Base-by-base conservation (phyloP, 2,888 invertebrate genomes). In the Nephrocerus scutellatus region DNA sequence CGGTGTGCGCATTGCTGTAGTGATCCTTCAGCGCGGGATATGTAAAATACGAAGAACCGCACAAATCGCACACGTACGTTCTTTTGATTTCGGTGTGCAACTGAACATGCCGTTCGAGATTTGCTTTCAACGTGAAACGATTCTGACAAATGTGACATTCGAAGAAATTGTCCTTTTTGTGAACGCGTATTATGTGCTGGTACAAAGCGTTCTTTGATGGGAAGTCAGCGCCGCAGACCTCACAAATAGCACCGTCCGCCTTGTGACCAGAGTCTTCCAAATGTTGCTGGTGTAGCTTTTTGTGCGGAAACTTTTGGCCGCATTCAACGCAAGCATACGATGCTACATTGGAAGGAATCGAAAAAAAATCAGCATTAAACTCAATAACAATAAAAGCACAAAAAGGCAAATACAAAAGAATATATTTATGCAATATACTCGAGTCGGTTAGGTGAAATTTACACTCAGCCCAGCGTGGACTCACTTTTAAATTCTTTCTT, bases 401-500 rank as follows among this genome's bases (percentile, higher is more conserved):
- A 35, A 42, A 21, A 47, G 30, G 30, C 26, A 15, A 44, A 47
- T 33, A 33, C 26, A 15, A 44, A 41, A 35, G 14, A 30, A 33
- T 24, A 37, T 30, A 22, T 10, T 15, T n/a, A 10, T 6, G 16
- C 12, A 25, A 6, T 9, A 24, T 16, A 6, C 9, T 13, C 8
- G 23, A 25, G 21, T 22, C 22, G 41, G 32, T 15, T 52, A 43
- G 49, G 41, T 51, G 59, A 59, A 59, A 59, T 61, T 59, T 59
- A 59, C 59, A 61, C 59, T 57, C 35, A 41, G 39, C 21, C 30
- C n/a, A 12, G 47, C 49, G 37, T 34, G 50, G 56, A 62, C 59
- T 63, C 64, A 66, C 66, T 63, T 67, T 66, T 68, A 56, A 63
- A 59, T 55, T 66, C 66, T 56, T 67, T 67, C 53, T 66, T 66